Percentiles rank a stretch among this genome's conserved stretches.
Conservation (phyloP, 2,113 vertebrate species). For the Speoplatyrhinus poulsoni region DNA sequence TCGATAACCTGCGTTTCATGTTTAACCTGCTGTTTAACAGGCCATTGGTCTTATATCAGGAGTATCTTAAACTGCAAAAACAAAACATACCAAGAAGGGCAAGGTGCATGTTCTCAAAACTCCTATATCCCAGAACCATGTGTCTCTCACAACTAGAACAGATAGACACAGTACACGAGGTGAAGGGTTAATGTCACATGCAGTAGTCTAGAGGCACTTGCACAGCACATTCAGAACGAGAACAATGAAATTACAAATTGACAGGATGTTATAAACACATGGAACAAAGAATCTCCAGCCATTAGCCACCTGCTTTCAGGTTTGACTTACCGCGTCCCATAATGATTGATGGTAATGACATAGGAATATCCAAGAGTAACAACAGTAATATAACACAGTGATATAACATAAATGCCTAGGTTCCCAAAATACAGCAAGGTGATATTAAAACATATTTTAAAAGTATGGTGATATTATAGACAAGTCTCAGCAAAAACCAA, state of each 20-base stretch:
- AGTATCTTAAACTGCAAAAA: slow-evolving; percentile 21
- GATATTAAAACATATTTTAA: too few relatives aligned
- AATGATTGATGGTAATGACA: too few relatives aligned
- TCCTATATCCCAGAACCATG: not conserved
- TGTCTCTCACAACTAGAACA: not conserved
- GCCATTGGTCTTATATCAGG: not conserved
- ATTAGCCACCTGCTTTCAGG: too few relatives aligned
- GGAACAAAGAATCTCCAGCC: too few relatives aligned
- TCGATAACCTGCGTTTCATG: slow-evolving; percentile 53
- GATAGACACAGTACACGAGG: slow-evolving; percentile 5
- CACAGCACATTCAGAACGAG: not conserved
- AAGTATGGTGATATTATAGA: too few relatives aligned
- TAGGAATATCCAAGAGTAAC: too few relatives aligned
- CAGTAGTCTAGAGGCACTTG: not conserved
- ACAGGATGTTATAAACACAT: too few relatives aligned
- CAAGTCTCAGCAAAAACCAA: not conserved
- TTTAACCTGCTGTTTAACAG: slow-evolving; percentile 32
- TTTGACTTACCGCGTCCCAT: too few relatives aligned
- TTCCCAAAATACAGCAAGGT: too few relatives aligned
- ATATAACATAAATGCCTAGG: too few relatives aligned
- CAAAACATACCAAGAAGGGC: not conserved
- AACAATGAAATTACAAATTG: not conserved
- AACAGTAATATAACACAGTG: too few relatives aligned
- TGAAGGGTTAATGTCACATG: not conserved
- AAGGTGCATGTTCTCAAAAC: too few relatives aligned